A percentile compares a stretch with the other conserved stretches of the same genome.
Evolutionary conservation across 2,113 vertebrate genomes (phyloP).

Genomic region (Edolisoma coerulescens): DNA sequence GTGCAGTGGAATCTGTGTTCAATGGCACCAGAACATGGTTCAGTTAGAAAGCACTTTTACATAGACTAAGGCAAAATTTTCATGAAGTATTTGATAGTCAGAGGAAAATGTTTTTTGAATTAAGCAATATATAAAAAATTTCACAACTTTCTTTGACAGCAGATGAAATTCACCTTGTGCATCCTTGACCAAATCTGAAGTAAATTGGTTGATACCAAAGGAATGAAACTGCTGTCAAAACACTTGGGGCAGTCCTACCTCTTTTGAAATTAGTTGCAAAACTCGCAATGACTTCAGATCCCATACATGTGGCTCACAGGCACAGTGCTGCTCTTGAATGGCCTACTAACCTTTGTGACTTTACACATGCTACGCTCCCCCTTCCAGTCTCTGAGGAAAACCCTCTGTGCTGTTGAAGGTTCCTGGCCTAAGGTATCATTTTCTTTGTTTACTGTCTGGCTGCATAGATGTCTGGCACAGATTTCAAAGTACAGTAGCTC

Average conservation of each 20-base stretch:
- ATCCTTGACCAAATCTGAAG: background rate
- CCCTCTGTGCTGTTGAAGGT: background rate
- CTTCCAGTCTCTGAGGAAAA: slow-evolving; percentile 29
- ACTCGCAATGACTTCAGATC: background rate
- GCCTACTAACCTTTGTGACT: slow-evolving; percentile 50
- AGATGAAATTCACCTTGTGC: background rate
- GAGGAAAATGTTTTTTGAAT: background rate
- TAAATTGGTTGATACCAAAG: background rate
- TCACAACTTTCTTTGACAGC: background rate
- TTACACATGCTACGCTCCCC: background rate
- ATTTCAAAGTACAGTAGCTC: slow-evolving; percentile 53
- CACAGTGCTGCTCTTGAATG: background rate
- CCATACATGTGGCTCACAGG: background rate
- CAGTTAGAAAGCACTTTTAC: background rate
- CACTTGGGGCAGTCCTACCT: background rate
- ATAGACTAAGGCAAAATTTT: background rate
- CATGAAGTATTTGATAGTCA: background rate
- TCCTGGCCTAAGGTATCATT: slow-evolving; percentile 50
- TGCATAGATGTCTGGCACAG: slow-evolving; percentile 60
- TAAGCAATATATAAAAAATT: background rate
- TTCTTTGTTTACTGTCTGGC: slow-evolving; percentile 65
- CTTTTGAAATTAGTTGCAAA: background rate
- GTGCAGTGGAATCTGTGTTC: background rate
- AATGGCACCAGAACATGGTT: background rate
- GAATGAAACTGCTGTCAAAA: background rate